A percentile compares a stretch with the other conserved stretches of the same genome.
Conservation (phyloP, 2,113 vertebrate genomes). For the Daubentonia madagascariensis region DNA sequence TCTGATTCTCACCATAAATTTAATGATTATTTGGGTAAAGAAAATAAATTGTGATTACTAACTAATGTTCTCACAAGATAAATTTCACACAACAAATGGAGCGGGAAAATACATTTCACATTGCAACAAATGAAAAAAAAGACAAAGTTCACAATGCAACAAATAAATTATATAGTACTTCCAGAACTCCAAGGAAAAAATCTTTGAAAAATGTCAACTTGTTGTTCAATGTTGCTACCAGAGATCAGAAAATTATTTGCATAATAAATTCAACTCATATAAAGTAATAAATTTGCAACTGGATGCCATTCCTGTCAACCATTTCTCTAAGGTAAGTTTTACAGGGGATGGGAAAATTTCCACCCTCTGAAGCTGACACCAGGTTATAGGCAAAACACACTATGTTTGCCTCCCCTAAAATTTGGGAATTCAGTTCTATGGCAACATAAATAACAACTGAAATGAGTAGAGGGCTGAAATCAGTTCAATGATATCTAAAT, state of each 20-base stretch:
- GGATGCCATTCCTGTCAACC: background rate
- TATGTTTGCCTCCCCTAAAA: background rate
- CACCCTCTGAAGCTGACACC: background rate
- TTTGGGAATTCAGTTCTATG: background rate
- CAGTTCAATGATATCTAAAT: background rate
- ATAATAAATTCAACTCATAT: background rate
- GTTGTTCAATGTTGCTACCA: background rate
- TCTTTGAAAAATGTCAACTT: background rate
- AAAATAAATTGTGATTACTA: background rate
- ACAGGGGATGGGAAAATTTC: background rate
- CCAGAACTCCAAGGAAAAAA: background rate
- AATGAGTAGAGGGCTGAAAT: background rate
- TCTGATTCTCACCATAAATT: background rate
- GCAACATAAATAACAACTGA: background rate
- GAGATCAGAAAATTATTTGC: background rate
- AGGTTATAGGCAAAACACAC: background rate
- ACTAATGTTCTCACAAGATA: background rate
- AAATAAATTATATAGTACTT: background rate
- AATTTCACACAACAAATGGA: background rate
- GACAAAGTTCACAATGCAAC: background rate
- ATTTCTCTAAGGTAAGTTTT: conserved; percentile 3
- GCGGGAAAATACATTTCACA: background rate
- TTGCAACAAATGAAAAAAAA: background rate
- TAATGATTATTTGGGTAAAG: conserved; percentile 5
- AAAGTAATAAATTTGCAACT: background rate